Base-by-base conservation (phyloP, 1,140 invertebrate species). In the Dryas iulia region DNA sequence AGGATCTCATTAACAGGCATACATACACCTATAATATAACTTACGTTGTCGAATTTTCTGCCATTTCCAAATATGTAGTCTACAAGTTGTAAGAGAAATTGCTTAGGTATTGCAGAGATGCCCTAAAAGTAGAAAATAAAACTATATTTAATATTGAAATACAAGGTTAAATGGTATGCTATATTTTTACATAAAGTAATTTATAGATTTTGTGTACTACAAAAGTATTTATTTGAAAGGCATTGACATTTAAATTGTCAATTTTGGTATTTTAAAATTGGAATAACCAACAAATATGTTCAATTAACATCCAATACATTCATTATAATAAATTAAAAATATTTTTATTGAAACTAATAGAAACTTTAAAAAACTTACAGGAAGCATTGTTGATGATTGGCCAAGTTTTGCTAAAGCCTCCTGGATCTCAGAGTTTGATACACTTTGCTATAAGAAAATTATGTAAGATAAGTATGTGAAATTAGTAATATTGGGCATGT, bases 71-170 rank as follows among this genome's bases (percentile, higher is more conserved):
- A 35, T 14, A 68, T 39, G 23, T 57, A 68, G 5, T 68, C 66
- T 23, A 68, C 61, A 23, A 68, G 52, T 39, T 68, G 66, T 3
- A 61, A 11, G 11, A 68, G n/a, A 14, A 68, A 61, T 10, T 61
- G 59, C 18, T 68, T 68, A 14, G 66, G 59, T 3, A 68, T 30
- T 3, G 35, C 60, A 2, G 66, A 68, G 11, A 53, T 54, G 6
- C 66, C 59, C 66, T 68, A 21, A 18, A 61, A 68, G 56, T 11
- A 35, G 21, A n/a, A 1, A 31, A n/a, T 26, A 14, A 6, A 35
- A 33, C 25, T 11, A 59, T 25, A 30, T 28, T 14, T 24, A 30
- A 8, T 30, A 18, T 5, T 26, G 21, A 12, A 62, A n/a, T 39
- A 18, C 12, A 2, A n/a, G n/a, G n/a, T n/a, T n/a, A n/a, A n/a